Evolutionary conservation across 2,113 vertebrate species (phyloP).

Genomic region (Nannobrachium achirus): DNA sequence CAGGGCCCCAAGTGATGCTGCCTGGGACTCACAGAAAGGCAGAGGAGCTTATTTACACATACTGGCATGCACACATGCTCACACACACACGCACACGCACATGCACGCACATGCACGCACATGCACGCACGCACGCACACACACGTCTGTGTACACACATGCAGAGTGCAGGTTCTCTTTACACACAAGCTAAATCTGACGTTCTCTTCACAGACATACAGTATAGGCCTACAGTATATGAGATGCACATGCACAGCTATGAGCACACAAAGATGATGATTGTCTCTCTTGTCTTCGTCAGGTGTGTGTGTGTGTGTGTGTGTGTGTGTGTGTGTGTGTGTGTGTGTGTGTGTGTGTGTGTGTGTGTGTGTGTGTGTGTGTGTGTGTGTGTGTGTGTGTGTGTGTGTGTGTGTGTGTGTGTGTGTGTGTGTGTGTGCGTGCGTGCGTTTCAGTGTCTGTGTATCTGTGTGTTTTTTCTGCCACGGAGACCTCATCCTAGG

Average conservation of each 20-base stretch:
- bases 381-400: too few relatives aligned
- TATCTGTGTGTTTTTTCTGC: constrained; percentile 54
- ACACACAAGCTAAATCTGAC: too few relatives aligned
- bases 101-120: neutral
- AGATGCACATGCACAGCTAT: too few relatives aligned
- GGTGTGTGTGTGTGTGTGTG: constrained; percentile 43
- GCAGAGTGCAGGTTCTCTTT: too few relatives aligned
- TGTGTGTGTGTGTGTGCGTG: too few relatives aligned
- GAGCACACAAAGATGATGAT: constrained; percentile 43
- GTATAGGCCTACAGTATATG: too few relatives aligned
- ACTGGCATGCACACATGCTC: constrained; percentile 50
- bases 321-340: too few relatives aligned
- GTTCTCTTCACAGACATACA: too few relatives aligned
- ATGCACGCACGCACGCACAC: constrained; percentile 3
- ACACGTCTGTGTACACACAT: neutral
- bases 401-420: too few relatives aligned
- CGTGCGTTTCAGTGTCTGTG: too few relatives aligned
- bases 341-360: too few relatives aligned
- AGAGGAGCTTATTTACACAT: constrained; percentile 59
- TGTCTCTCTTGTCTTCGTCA: constrained; percentile 77
- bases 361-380: too few relatives aligned
- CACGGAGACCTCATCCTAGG: constrained; percentile 79
- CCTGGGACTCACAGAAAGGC: constrained; percentile 43
- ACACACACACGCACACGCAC: constrained; percentile 15
- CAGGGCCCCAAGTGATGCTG: constrained; percentile 63